Evolutionary conservation across 1,140 invertebrate species (phyloP), one percentile per base, ranked within the genome.

Genomic region (Ostrea denselamellosa): DNA sequence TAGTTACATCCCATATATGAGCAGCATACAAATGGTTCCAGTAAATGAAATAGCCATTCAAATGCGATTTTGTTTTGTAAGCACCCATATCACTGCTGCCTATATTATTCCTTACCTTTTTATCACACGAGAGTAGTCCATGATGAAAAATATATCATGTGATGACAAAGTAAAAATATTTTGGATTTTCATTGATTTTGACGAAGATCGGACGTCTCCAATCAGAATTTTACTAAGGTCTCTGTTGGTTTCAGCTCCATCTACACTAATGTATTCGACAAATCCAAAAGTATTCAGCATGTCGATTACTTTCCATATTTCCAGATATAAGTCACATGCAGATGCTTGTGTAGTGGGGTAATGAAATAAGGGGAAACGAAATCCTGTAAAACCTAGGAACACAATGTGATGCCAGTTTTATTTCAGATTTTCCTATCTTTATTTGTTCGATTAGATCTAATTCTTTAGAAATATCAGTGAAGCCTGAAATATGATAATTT

Each of bases 41-140:
- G 10, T 62, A 44, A 53, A 90, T 90, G 52, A 34, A 77, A 17
- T 86, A 19, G 0, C 34, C 62, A 52, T 84, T 83, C 12, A 44
- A 25, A 44, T n/a, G 19, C 12, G 89, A 25, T n/a, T 88, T 44
- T 68, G 81, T 87, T 81, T 82, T 88, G 62, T 17, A 19, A 62
- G n/a, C 14, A 19, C 8, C 68, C 19, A 84, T 53, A 0, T 88
- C 81, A 86, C 88, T 89, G 71, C 52, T 86, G 19, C 12, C 25
- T 5, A 90, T 77, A 53, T 89, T 89, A 44, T 90, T 89, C 17
- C 87, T 8, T 12, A n/a, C 85, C 85, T 90, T 90, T 90, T 90
- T 54, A 90, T 90, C n/a, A 87, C 68, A 51, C 86, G 86, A 8
- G 89, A 88, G 44, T 86, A 88, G 22, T 83, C 68, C 68, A 86